Evolutionary conservation across 1,140 invertebrate species (phyloP).

Genomic region (Drosophila athabasca): DNA sequence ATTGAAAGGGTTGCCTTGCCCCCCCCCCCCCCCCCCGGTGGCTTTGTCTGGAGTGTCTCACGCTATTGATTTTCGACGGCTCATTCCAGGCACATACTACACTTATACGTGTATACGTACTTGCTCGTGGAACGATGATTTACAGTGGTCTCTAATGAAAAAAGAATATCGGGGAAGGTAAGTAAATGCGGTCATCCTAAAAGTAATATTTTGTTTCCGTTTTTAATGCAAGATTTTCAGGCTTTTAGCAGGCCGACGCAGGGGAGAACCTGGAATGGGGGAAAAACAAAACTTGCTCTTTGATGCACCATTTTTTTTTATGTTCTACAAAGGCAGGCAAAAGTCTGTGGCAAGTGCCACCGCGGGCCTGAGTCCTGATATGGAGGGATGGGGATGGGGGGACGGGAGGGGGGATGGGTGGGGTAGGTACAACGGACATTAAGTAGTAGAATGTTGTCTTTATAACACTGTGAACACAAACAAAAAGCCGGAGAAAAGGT

Average conservation of each 20-base stretch:
- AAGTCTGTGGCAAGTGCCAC: conserved; percentile 8
- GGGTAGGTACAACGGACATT: conserved; percentile 66
- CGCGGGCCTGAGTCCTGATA: background rate
- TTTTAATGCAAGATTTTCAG: conserved; percentile 63
- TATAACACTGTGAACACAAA: conserved; percentile 80
- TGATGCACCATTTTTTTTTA: conserved; percentile 61
- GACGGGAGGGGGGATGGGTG: background rate
- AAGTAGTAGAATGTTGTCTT: conserved; percentile 81
- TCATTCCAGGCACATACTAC: background rate
- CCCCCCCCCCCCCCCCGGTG: too few relatives aligned
- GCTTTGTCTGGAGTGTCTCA: background rate
- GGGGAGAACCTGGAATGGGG: conserved; percentile 42
- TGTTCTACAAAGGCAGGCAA: conserved; percentile 22
- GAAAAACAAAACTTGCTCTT: conserved; percentile 62
- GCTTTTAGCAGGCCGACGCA: conserved; percentile 52
- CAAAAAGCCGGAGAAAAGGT: conserved; percentile 66
- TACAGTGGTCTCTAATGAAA: conserved; percentile 61
- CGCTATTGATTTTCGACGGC: conserved; percentile 19
- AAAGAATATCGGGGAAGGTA: conserved; percentile 15
- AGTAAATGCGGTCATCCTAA: conserved; percentile 44
- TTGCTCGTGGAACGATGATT: conserved; percentile 21
- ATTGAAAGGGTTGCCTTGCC: conserved; percentile 7
- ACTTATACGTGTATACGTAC: background rate
- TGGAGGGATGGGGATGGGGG: too few relatives aligned
- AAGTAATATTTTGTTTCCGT: conserved; percentile 61